These are phyloP conservation scores for Callionymus lyra DNA, from an alignment of 2,113 vertebrate genomes.

Conservation along the genomic window DNA sequence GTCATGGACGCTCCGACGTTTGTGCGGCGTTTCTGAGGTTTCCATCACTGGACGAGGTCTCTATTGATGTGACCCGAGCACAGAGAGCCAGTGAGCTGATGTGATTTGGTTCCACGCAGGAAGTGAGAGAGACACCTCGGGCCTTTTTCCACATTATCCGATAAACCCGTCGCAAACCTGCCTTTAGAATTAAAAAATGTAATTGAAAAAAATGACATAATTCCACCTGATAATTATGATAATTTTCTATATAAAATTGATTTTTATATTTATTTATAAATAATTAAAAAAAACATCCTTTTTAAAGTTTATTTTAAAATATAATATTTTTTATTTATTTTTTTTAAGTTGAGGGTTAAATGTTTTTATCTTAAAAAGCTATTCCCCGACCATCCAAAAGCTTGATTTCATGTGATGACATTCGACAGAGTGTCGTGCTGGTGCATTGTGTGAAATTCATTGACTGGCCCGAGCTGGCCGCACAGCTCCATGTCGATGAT, in stretches of 20 bases:
- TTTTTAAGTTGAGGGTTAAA: too few relatives aligned
- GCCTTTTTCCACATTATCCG: slow-evolving; percentile 70
- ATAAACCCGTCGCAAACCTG: slow-evolving; percentile 43
- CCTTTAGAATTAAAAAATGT: slow-evolving; percentile 4
- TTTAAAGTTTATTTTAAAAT: too few relatives aligned
- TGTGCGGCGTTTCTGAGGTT: too few relatives aligned
- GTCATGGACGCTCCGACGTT: too few relatives aligned
- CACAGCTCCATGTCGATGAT: slow-evolving; percentile 33
- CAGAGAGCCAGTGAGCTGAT: slow-evolving; percentile 47
- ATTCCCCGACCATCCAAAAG: too few relatives aligned
- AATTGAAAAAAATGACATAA: too few relatives aligned
- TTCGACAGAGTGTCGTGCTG: slow-evolving; percentile 1
- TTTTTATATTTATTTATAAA: too few relatives aligned
- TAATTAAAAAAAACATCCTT: too few relatives aligned
- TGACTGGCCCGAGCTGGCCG: slow-evolving; percentile 22
- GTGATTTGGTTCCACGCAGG: slow-evolving; percentile 60
- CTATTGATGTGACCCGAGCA: slow-evolving; percentile 50
- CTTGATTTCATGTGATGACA: not conserved
- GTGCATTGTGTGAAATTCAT: slow-evolving; percentile 26
- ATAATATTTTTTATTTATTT: too few relatives aligned
- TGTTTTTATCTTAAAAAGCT: too few relatives aligned
- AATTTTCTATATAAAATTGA: too few relatives aligned
- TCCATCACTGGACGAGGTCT: not conserved
- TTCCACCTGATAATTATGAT: too few relatives aligned
- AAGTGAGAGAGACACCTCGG: slow-evolving; percentile 34